phyloP scores from a whole-genome alignment of 2,797 vertebrate species.

The Atherinosoma microstoma region DNA sequence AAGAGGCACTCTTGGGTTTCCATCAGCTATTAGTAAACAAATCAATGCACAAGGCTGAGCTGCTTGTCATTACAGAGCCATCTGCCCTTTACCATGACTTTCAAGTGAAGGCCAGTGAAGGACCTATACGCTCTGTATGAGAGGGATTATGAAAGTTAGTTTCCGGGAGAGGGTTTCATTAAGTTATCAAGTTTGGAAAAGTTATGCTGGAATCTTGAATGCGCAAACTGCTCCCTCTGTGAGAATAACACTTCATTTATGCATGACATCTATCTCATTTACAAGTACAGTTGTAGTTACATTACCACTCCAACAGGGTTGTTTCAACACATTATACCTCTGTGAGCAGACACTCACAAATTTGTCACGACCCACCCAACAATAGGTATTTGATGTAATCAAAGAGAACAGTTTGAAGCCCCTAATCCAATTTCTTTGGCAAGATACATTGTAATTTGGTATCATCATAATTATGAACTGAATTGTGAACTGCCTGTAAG shows the following conservation, averaged over 20 bases:
- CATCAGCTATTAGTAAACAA: conserved; percentile 88
- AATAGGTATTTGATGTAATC: conserved; percentile 78
- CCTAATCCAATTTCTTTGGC: conserved; percentile 77
- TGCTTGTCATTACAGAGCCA: conserved; percentile 76
- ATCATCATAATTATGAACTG: conserved; percentile 79
- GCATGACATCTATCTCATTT: conserved; percentile 70
- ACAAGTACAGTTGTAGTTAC: conserved; percentile 63
- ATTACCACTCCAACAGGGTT: conserved; percentile 58
- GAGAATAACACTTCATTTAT: conserved; percentile 61
- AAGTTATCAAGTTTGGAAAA: conserved; percentile 39
- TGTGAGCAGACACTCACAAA: conserved; percentile 56
- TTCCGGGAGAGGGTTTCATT: conserved; percentile 16
- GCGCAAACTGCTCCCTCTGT: conserved; percentile 25
- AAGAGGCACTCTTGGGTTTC: conserved; percentile 83
- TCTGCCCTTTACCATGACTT: conserved; percentile 82
- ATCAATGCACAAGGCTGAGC: conserved; percentile 85
- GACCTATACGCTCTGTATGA: conserved; percentile 42
- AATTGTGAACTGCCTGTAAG: conserved; percentile 77
- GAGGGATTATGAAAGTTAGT: conserved; percentile 42
- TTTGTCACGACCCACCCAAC: conserved; percentile 70
- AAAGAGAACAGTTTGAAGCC: conserved; percentile 73
- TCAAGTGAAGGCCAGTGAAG: conserved; percentile 66
- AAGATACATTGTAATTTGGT: conserved; percentile 79
- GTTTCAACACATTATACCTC: conserved; percentile 60
- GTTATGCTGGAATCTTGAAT: conserved; percentile 28